Base-by-base conservation (phyloP, 1,140 invertebrate genomes). In the Monochamus saltuarius region DNA sequence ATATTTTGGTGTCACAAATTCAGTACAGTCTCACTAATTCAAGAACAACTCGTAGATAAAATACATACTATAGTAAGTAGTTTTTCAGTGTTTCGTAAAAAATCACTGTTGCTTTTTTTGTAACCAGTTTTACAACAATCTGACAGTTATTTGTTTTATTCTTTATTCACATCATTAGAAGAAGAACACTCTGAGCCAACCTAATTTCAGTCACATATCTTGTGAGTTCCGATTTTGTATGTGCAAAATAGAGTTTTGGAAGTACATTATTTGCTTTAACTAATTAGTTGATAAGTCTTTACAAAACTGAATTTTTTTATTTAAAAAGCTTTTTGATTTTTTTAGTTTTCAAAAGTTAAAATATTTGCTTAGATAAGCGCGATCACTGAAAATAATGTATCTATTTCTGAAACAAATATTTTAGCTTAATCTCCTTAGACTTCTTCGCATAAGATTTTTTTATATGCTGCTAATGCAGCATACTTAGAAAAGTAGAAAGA, bases 171-270 rank as follows among this genome's bases (percentile, higher is more conserved):
- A 45, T 65, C 57, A 64, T 67, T 73, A 74, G 73, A 74, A 73
- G 73, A 74, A 74, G 73, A 74, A 64, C 67, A 72, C 65, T 65
- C 56, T 67, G 70, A 71, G 65, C 66, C 73, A 62, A 71, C 71
- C 68, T 74, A 72, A 73, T 56, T 66, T 69, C 66, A 66, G 36
- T 56, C 49, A 47, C 66, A 68, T n/a, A n/a, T 66, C 64, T 70
- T 66, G 71, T 73, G 69, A 71, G 71, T 73, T 50, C 59, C 62
- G n/a, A 49, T 49, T 49, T 39, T 8, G 2, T 43, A 45, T 56
- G 40, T 58, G 10, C 34, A 17, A 29, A 7, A 13, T 53, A 45
- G 53, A 45, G 53, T 56, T 36, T 45, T 56, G 53, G 39, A 45
- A 46, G 34, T 14, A 35, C 29, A 16, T 22, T 29, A 29, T 29